phyloP scores from a whole-genome alignment of 2,888 invertebrate genomes.

The Thyatira batis region DNA sequence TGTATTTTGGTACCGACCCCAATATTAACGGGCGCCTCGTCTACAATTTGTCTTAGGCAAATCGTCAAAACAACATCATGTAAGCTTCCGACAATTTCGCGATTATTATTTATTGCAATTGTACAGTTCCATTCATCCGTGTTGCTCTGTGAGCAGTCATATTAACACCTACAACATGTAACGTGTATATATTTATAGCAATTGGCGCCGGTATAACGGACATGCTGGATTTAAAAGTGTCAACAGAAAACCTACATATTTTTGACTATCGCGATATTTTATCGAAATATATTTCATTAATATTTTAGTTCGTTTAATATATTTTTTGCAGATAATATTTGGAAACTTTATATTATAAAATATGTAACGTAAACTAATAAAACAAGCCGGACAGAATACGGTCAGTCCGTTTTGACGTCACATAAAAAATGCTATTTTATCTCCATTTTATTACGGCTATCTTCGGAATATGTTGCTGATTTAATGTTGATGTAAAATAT shows the following conservation, averaged over 20 bases:
- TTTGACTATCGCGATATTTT: background rate
- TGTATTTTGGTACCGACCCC: slow-evolving; percentile 81
- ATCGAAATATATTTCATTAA: background rate
- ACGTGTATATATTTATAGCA: background rate
- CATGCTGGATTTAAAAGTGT: background rate
- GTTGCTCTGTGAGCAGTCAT: slow-evolving; percentile 14
- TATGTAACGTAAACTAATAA: background rate
- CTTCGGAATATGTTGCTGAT: slow-evolving; percentile 10
- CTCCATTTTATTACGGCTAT: background rate
- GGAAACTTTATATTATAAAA: background rate
- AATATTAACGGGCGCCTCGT: slow-evolving; percentile 73
- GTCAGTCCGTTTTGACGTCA: background rate
- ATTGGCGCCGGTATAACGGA: background rate
- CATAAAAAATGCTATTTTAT: background rate
- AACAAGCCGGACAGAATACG: background rate
- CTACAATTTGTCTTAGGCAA: slow-evolving; percentile 76
- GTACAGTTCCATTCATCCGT: slow-evolving; percentile 33
- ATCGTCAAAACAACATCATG: slow-evolving; percentile 71
- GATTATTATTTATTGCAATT: slow-evolving; percentile 49
- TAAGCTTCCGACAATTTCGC: slow-evolving; percentile 66
- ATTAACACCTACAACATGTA: slow-evolving; percentile 5
- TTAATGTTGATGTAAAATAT: slow-evolving; percentile 23
- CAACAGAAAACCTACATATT: background rate
- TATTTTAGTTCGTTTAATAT: background rate
- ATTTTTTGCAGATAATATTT: background rate